Evolutionary conservation across 1,140 invertebrate species (phyloP).

Genomic region (Eriocheir sinensis): DNA sequence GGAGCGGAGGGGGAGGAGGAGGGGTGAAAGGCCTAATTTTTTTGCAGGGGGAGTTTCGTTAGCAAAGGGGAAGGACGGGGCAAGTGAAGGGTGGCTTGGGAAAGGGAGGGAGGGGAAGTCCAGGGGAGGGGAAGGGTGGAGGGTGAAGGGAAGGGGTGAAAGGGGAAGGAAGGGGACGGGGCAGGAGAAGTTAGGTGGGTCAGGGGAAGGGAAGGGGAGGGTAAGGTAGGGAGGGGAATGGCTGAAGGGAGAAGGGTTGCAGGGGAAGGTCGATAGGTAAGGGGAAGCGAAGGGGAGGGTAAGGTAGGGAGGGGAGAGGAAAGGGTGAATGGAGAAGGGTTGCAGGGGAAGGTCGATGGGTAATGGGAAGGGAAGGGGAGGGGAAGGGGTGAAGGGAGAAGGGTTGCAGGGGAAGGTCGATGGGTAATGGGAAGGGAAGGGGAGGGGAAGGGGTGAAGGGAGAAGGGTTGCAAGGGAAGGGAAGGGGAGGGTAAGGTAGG

Average conservation of each 20-base stretch:
- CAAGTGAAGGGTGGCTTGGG: background rate
- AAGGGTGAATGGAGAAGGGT: background rate
- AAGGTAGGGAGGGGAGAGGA: background rate
- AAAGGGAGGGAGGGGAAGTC: background rate
- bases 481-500: background rate
- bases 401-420: background rate
- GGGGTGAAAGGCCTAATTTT: background rate
- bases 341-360: background rate
- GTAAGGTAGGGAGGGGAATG: background rate
- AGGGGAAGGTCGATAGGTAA: background rate
- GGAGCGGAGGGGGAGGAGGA: background rate
- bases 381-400: too few species aligned
- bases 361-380: background rate
- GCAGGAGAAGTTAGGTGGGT: conserved; percentile 8
- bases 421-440: background rate
- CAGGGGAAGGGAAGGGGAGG: background rate
- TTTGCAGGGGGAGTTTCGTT: too few species aligned
- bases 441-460: background rate
- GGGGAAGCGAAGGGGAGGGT: background rate
- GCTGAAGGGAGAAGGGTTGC: background rate
- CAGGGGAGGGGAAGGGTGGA: background rate
- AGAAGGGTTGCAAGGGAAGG: background rate
- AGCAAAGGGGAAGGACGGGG: background rate
- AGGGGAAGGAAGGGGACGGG: background rate
- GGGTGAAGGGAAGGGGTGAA: background rate